These are phyloP conservation scores for Urocolius indicus DNA, from an alignment of 2,113 vertebrate genomes.

Conservation along the genomic window DNA sequence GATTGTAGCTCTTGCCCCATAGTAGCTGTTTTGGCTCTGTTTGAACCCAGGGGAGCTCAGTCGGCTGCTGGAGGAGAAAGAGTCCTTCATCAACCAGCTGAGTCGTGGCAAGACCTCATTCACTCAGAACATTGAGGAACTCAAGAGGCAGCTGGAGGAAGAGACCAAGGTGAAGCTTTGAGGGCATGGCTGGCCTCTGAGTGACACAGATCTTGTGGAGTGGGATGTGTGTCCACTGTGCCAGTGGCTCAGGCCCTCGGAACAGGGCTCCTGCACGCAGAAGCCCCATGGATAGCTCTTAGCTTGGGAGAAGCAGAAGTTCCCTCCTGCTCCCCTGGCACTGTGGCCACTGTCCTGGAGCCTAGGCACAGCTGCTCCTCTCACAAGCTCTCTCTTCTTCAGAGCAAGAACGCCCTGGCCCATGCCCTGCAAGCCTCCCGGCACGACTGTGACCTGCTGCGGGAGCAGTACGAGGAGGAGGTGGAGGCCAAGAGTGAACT, in stretches of 20 bases:
- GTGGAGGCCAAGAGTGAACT: constrained; percentile 88
- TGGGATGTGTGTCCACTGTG: fast-evolving
- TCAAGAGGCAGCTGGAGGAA: constrained; percentile 93
- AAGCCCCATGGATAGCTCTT: neutral
- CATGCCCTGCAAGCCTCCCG: constrained; percentile 89
- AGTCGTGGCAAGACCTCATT: constrained; percentile 86
- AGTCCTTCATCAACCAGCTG: constrained; percentile 89
- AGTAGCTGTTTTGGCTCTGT: neutral
- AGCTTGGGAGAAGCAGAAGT: neutral
- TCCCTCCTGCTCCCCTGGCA: fast-evolving
- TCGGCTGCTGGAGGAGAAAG: constrained; percentile 89
- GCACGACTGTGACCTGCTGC: constrained; percentile 90
- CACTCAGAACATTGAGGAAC: constrained; percentile 88
- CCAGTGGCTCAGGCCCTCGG: neutral
- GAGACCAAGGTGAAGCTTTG: constrained; percentile 86
- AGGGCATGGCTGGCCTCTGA: neutral
- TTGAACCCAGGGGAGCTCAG: constrained; percentile 83
- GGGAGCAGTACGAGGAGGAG: constrained; percentile 94
- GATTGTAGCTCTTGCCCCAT: neutral
- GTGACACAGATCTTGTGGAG: neutral
- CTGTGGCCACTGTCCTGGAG: neutral
- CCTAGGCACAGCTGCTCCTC: neutral
- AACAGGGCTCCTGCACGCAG: neutral
- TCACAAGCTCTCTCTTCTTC: neutral
- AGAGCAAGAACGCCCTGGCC: constrained; percentile 89